Conservation (phyloP, 1,140 invertebrate genomes). For the Orchesella cincta region DNA sequence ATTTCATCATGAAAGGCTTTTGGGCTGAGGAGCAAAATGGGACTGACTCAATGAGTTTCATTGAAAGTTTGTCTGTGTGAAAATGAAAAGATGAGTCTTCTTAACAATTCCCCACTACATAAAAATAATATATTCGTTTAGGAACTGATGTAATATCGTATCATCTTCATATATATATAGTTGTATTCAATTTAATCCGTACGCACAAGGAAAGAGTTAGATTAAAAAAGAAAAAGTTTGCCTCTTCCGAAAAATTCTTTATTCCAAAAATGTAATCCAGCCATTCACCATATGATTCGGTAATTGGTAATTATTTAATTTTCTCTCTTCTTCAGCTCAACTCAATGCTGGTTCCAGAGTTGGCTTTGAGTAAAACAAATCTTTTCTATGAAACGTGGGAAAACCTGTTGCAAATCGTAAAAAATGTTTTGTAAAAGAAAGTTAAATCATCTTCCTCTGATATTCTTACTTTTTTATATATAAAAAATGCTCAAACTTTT, state of each 20-base stretch:
- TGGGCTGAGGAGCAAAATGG: neutral
- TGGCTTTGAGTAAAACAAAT: neutral
- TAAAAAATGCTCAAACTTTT: no score
- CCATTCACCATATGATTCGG: neutral
- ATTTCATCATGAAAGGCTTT: neutral
- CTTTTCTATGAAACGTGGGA: neutral
- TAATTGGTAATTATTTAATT: conserved; percentile 18
- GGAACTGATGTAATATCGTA: neutral
- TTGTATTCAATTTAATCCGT: neutral
- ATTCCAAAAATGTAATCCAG: neutral
- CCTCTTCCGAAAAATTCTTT: neutral
- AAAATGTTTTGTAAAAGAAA: neutral
- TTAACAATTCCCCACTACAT: neutral
- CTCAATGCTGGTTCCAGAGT: neutral
- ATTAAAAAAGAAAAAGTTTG: neutral
- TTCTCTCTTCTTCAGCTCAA: neutral
- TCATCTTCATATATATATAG: neutral
- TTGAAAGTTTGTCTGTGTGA: conserved; percentile 6
- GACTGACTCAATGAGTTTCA: conserved; percentile 19
- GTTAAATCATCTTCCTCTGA: neutral
- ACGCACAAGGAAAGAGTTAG: neutral
- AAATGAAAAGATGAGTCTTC: neutral
- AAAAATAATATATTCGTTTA: neutral
- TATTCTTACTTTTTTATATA: no score
- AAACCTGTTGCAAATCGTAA: neutral